Evolutionary conservation across 2,888 invertebrate species (phyloP), one percentile per base, ranked within the genome.

Genomic region (Melitaea athalia): DNA sequence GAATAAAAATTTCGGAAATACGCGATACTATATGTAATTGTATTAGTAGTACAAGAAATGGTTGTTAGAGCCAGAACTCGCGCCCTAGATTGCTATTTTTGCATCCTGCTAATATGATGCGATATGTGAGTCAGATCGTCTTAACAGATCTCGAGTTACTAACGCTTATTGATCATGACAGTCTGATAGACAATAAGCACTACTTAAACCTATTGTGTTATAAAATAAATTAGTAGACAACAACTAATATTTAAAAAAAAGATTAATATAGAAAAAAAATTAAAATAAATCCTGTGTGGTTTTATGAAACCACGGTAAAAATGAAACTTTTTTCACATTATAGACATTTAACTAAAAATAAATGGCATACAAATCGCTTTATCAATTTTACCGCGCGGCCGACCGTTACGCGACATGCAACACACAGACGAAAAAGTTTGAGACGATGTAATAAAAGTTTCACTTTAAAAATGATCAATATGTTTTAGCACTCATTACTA

Each of bases 81-180:
- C 75, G 82, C 66, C 77, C 81, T 69, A 80, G 74, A 78, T 81
- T 76, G 77, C 80, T 82, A 82, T 82, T 81, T 82, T 81, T 80
- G 74, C 74, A 69, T 72, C 76, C 74, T 71, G 76, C 74, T 67
- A 47, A 66, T 61, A 60, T 63, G 45, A 59, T 69, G 65, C 61
- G 63, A 52, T 75, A 71, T 70, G 72, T 74, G 74, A 76, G 75
- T 77, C 75, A 78, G 76, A 76, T 78, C 75, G 78, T 73, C 38
- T 76, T 71, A 72, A 74, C 72, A 72, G 72, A 73, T 72, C 68
- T 75, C 65, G 70, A 63, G 69, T 73, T 71, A 71, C 74, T 11
- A 38, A 47, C 43, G 62, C 47, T 17, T 59, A 62, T 42, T 57
- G 12, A 49, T 66, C 24, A 7, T 24, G 17, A 6, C 15, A 33